Evolutionary conservation across 2,888 invertebrate species (phyloP), one percentile per base, ranked within the genome.

Genomic region (Drosophila differens): DNA sequence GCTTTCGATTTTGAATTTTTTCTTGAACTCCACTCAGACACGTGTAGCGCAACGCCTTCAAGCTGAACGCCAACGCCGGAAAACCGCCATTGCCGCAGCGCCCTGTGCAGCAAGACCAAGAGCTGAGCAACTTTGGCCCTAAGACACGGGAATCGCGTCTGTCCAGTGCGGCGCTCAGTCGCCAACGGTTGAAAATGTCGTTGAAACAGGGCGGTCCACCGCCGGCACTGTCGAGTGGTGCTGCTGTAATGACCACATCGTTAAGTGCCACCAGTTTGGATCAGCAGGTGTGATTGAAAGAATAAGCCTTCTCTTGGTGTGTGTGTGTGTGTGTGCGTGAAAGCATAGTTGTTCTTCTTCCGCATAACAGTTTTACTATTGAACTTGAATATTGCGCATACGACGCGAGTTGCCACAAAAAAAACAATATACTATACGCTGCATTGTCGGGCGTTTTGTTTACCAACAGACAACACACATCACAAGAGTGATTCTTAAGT

Each of bases 71-170:
- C 60, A 81, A 88, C 86, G 87, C 92, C 71, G 91, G 91, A 90
- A 93, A 92, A 82, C 93, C 89, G 69, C 92, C 92, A 64, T 78
- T 91, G 81, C 91, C 92, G 72, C 91, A 92, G 78, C 85, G 82
- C 37, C 79, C 77, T 63, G 70, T 66, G 75, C 78, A 69, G 49
- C 68, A 70, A 61, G 72, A 68, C 16, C 81, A 76, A 55, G 89
- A 89, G 55, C 61, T 83, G 19, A 82, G 59, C 63, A 88, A 65
- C 55, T 88, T 88, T 55, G 67, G 78, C 10, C 63, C 83, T 12
- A 59, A 70, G 41, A 52, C 68, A 51, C 74, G 72, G 47, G 79
- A 89, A 16, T 64, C 76, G 37, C 88, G 88, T 60, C 71, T 91
- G 5, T 86, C 91, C 19, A 83, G 86, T 35, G 86, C 82, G 3